Percentiles rank a stretch among this genome's conserved stretches.
Conservation (phyloP, 2,797 vertebrate genomes). For the Pangasius mekongensis region DNA sequence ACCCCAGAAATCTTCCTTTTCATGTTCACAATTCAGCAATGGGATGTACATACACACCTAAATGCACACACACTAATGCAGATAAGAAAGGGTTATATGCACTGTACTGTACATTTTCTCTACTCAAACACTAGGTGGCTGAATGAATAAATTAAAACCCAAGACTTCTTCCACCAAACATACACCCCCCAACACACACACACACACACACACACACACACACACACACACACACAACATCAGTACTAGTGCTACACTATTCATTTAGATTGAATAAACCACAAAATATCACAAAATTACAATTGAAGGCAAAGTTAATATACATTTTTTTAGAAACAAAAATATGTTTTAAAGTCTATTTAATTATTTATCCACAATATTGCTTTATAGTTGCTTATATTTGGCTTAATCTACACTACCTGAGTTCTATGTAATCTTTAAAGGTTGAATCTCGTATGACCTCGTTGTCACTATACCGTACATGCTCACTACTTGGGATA, state of each 20-base stretch:
- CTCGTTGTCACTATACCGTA: background rate
- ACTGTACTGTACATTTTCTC: background rate
- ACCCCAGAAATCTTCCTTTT: background rate
- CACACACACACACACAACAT: background rate
- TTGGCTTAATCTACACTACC: background rate
- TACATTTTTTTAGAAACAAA: background rate
- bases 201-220: too few species aligned
- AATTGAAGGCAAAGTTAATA: background rate
- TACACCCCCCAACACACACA: background rate
- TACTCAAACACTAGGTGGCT: background rate
- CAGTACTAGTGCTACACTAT: background rate
- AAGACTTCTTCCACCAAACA: background rate
- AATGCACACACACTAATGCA: background rate
- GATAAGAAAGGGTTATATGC: background rate
- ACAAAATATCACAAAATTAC: background rate
- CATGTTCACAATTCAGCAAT: background rate
- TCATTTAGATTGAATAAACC: background rate
- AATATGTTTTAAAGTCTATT: background rate
- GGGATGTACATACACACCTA: background rate
- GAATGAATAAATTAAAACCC: slow-evolving; percentile 2
- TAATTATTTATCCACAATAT: background rate
- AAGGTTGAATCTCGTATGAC: background rate
- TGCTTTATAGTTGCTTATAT: background rate
- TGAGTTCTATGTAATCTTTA: background rate
- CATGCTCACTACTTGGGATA: background rate